Evolutionary conservation across 2,797 vertebrate genomes (phyloP), one percentile per base, ranked within the genome.

Genomic region (Hydrolagus colliei): DNA sequence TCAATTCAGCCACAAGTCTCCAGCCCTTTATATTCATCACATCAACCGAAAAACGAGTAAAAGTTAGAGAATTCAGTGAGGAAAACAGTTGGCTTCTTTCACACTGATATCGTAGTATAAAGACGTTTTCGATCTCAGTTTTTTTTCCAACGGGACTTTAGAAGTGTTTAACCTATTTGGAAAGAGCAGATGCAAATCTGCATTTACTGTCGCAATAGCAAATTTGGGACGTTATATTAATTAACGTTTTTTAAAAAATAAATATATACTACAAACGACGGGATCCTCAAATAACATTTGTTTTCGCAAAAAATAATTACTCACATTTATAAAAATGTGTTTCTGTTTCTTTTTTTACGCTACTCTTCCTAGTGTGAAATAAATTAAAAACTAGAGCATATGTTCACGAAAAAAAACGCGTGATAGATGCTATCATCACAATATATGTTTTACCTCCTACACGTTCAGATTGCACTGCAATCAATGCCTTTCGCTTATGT

Each of bases 221-320:
- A 62, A 80, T 27, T n/a, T 32, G 62, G 65, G 63, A n/a, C 32
- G 11, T 80, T 80, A 80, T 89, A 90, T 91, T 89, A 88, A 90
- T 90, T 88, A 89, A 90, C 89, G 88, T 91, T 90, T 89, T 27
- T 27, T 27, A 0, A 27, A 27, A 94, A 92, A 94, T 92, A 91
- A 52, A 93, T 91, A 92, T 94, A 94, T 93, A 93, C 95, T 96
- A 97, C 97, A 98, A 96, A 96, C 97, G 98, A 94, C 95, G 93
- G 94, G 95, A 95, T 97, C 97, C 97, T 95, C 97, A 98, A 95
- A 96, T 96, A 94, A 95, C 91, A 95, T 92, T 92, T 91, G 95
- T 95, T 94, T 84, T 52, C 27, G 27, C 79, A 68, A n/a, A 71
- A 84, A 67, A 52, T 67, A 41, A 68, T 35, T 14, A 11, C n/a